These are phyloP conservation scores for Manis crassicaudata DNA, from an alignment of 2,797 vertebrate species.

Conservation along the genomic window DNA sequence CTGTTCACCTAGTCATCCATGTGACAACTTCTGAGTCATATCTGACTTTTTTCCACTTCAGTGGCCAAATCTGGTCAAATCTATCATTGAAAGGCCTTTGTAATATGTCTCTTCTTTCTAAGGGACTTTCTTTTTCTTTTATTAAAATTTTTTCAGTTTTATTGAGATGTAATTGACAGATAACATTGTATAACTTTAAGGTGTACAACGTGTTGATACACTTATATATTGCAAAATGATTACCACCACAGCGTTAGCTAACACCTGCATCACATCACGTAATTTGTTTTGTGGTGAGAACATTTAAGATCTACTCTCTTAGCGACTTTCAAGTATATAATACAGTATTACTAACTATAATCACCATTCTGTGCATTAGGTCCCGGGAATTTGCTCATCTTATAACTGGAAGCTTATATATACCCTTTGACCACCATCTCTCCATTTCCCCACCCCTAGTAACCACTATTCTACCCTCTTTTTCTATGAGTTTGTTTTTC, in stretches of 20 bases:
- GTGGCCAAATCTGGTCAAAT: background rate
- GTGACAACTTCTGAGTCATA: background rate
- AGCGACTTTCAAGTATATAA: background rate
- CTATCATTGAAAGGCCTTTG: background rate
- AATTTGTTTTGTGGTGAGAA: background rate
- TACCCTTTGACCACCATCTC: background rate
- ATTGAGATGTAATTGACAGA: background rate
- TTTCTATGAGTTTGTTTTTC: background rate
- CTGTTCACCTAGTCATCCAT: background rate
- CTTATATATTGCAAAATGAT: background rate
- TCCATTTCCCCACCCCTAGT: too few relatives aligned
- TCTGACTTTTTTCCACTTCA: background rate
- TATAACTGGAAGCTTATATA: background rate
- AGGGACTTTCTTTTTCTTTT: background rate
- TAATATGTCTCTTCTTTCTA: background rate
- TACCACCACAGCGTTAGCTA: background rate
- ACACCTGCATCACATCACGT: background rate
- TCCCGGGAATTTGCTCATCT: background rate
- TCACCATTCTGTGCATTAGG: background rate
- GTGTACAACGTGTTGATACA: background rate
- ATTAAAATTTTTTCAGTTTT: background rate
- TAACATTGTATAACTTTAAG: background rate
- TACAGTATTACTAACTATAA: background rate
- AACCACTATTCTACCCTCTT: background rate
- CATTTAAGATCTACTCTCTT: background rate